Evolutionary conservation across 2,113 vertebrate species (phyloP).

Genomic region (Irena cyanogastra): DNA sequence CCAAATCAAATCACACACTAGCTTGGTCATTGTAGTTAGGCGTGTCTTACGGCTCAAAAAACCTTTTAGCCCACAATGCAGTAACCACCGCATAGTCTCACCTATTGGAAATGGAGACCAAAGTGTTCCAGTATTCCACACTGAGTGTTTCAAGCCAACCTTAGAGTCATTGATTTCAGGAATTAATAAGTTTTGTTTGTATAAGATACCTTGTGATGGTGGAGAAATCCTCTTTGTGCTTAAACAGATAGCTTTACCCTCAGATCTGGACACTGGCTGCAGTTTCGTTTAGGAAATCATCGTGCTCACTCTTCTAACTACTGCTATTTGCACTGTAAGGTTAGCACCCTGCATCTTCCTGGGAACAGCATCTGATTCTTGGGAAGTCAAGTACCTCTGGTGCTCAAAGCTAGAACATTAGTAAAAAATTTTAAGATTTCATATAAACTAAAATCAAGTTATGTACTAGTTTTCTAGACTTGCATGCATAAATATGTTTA

Average conservation of each 20-base stretch:
- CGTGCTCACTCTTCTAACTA: neutral
- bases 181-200: neutral
- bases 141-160: conserved; percentile 7
- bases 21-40: neutral
- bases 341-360: neutral
- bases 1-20: neutral
- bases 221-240: conserved; percentile 32
- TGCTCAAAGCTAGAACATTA: neutral
- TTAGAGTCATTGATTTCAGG: conserved; percentile 27
- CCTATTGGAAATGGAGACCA: neutral
- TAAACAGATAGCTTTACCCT: neutral
- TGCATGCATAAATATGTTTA: neutral
- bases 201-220: conserved; percentile 11
- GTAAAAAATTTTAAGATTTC: neutral
- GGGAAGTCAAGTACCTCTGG: neutral
- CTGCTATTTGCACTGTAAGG: neutral
- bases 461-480: neutral
- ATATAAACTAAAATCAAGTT: neutral
- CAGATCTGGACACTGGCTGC: neutral
- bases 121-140: conserved; percentile 29
- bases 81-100: neutral
- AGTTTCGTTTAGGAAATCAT: neutral
- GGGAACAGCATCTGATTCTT: neutral
- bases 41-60: neutral
- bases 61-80: neutral